These are phyloP conservation scores for Tupaia chinensis DNA, from an alignment of 2,113 vertebrate species.

Conservation along the genomic window DNA sequence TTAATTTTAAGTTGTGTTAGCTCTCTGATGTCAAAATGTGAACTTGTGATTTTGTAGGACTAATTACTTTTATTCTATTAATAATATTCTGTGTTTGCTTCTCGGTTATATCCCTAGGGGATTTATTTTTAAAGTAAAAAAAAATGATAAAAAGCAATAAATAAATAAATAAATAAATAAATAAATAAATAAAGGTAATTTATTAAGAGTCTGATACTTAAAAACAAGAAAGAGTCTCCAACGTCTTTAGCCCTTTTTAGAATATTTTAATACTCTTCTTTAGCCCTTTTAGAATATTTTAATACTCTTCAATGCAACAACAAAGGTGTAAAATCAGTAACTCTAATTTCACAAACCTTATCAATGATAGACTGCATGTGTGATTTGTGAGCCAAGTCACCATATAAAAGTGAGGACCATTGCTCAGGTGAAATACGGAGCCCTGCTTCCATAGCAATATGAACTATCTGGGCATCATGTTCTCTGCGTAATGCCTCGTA, in stretches of 20 bases:
- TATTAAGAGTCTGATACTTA: not conserved
- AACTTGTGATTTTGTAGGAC: not conserved
- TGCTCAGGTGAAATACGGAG: conserved; percentile 98
- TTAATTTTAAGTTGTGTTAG: conserved; percentile 34
- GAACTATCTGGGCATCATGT: conserved; percentile 97
- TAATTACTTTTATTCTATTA: not conserved
- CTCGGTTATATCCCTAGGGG: not conserved
- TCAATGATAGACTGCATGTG: conserved; percentile 99
- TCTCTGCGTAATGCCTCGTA: conserved; percentile 96
- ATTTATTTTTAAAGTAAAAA: conserved; percentile 39
- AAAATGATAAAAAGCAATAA: not conserved
- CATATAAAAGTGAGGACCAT: conserved; percentile 98
- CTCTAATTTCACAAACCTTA: conserved; percentile 91
- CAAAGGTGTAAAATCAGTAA: conserved; percentile 16
- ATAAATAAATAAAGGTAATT: not conserved
- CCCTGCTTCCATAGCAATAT: conserved; percentile 98
- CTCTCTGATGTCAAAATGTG: not conserved
- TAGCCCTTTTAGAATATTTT: not conserved
- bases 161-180: conserved; percentile 3
- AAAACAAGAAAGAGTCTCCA: conserved; percentile 52
- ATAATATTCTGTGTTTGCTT: not conserved
- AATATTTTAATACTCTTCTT: conserved; percentile 18
- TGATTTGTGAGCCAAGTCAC: conserved; percentile 98
- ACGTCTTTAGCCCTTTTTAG: conserved; percentile 15
- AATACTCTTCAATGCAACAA: conserved; percentile 16